A percentile compares a stretch with the other conserved stretches of the same genome.
phyloP scores from a whole-genome alignment of 2,888 invertebrate genomes.

The Cordilura impudica region DNA sequence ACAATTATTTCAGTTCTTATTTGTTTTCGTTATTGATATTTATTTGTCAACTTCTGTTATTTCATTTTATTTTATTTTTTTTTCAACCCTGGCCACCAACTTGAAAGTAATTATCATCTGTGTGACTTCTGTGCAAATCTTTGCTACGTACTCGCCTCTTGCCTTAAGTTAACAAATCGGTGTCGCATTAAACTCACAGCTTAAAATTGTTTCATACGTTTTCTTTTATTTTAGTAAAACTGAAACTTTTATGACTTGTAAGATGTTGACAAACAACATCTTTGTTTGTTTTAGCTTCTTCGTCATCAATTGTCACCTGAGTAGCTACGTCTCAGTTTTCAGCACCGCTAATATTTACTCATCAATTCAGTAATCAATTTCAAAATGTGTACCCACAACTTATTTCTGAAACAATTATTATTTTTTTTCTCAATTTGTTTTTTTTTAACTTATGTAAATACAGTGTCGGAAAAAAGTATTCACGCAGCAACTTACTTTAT shows the following conservation, averaged over 20 bases:
- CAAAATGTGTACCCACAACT: constrained; percentile 32
- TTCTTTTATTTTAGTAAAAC: constrained; percentile 2
- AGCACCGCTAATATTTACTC: constrained; percentile 44
- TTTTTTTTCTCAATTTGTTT: constrained; percentile 12
- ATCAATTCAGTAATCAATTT: constrained; percentile 53
- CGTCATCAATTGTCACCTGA: constrained; percentile 20
- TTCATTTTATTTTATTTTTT: background rate
- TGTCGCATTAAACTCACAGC: background rate
- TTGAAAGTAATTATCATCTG: constrained; percentile 52
- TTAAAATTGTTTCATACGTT: constrained; percentile 19
- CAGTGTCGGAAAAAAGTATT: no score
- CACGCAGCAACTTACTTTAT: no score
- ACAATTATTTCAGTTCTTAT: constrained; percentile 41
- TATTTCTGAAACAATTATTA: constrained; percentile 39
- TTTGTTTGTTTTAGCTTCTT: background rate
- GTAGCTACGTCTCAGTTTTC: constrained; percentile 23
- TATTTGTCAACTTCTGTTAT: constrained; percentile 34
- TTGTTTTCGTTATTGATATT: constrained; percentile 15
- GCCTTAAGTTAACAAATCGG: background rate
- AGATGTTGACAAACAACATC: constrained; percentile 3
- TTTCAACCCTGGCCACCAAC: constrained; percentile 38
- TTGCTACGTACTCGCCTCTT: background rate
- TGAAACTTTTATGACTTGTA: constrained; percentile 22
- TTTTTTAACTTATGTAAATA: no score
- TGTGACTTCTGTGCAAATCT: constrained; percentile 55